Evolutionary conservation across 2,113 vertebrate genomes (phyloP).

Genomic region (Odocoileus hemionus): DNA sequence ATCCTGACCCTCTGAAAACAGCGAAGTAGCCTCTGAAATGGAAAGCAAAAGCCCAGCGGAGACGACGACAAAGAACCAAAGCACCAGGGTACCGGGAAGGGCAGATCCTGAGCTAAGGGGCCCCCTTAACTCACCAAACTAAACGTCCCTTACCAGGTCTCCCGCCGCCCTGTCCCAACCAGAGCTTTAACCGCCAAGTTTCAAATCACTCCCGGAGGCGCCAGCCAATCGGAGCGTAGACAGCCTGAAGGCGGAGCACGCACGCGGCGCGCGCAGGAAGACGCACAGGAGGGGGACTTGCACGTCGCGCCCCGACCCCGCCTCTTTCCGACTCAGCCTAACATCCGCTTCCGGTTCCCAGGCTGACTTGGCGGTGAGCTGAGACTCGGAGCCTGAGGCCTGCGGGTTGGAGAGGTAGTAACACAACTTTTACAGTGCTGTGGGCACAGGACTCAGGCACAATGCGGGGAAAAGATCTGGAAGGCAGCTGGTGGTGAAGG

Average conservation of each 20-base stretch:
- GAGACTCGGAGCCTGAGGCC: accelerated
- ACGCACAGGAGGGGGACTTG: not conserved
- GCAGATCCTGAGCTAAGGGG: not conserved
- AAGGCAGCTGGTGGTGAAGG: not conserved
- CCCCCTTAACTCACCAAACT: constrained; percentile 27
- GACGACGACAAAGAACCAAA: not conserved
- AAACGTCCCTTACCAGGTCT: not conserved
- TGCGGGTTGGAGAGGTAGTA: not conserved
- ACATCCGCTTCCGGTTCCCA: constrained; percentile 59
- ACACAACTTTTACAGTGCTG: not conserved
- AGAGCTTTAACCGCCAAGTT: constrained; percentile 64
- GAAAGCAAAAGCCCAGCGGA: not conserved
- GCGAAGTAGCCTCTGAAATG: not conserved
- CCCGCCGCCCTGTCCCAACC: not conserved
- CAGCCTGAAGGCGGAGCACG: accelerated
- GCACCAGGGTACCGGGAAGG: not conserved
- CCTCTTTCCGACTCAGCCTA: accelerated
- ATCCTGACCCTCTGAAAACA: not conserved
- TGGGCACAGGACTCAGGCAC: not conserved
- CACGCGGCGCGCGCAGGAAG: not conserved
- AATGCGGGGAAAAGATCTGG: not conserved
- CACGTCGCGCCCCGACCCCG: accelerated
- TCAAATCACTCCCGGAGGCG: constrained; percentile 55
- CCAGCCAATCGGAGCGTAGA: constrained; percentile 48
- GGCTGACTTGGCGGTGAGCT: not conserved